Evolutionary conservation across 2,797 vertebrate genomes (phyloP).

Genomic region (Cyprinella venusta): DNA sequence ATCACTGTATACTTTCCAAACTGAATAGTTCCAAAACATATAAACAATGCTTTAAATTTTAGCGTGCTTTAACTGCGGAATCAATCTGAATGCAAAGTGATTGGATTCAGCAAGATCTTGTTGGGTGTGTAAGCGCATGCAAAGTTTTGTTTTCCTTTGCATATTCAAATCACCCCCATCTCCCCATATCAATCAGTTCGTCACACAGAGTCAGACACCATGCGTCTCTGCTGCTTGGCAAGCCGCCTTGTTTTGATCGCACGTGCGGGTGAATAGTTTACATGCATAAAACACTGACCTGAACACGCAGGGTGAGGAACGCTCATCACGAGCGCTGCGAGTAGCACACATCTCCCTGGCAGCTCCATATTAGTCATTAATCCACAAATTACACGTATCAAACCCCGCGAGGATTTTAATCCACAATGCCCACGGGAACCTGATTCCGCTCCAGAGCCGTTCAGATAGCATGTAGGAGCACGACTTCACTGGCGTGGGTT

Average conservation of each 20-base stretch:
- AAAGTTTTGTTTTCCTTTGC: conserved; percentile 11
- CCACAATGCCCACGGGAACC: conserved; percentile 14
- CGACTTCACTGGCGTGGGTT: conserved; percentile 51
- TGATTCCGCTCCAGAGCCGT: conserved; percentile 38
- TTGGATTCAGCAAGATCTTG: neutral
- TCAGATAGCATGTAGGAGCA: conserved; percentile 56
- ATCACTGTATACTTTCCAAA: neutral
- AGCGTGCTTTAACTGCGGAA: neutral
- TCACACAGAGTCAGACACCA: neutral
- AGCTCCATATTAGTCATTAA: conserved; percentile 15
- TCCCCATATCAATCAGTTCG: neutral
- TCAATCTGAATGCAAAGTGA: neutral
- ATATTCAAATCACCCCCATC: conserved; percentile 14
- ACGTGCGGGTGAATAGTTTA: conserved; percentile 20
- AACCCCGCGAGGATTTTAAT: conserved; percentile 4
- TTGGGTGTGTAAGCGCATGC: neutral
- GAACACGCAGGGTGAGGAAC: conserved; percentile 47
- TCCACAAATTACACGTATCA: conserved; percentile 3
- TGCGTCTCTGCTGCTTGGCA: neutral
- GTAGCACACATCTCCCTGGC: conserved; percentile 46
- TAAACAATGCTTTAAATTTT: neutral
- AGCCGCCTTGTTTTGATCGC: conserved; percentile 23
- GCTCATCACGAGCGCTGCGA: conserved; percentile 45
- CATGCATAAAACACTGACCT: conserved; percentile 55
- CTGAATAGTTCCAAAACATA: neutral